These are phyloP conservation scores for Alfaro cultratus DNA, from an alignment of 2,797 vertebrate species.

Conservation along the genomic window DNA sequence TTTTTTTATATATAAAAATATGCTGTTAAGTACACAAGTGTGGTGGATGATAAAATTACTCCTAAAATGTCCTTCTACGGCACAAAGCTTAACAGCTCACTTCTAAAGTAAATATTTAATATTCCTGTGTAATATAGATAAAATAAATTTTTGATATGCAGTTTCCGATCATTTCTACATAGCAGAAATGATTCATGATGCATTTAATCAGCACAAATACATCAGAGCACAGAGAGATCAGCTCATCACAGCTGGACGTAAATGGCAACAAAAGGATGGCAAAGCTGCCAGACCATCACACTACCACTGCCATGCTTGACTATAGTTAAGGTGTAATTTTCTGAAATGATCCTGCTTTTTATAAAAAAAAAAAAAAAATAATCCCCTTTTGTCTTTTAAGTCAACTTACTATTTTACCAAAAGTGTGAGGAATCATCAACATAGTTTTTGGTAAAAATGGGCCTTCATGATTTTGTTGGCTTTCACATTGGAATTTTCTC, in stretches of 20 bases:
- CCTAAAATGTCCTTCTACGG: background rate
- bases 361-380: too few species aligned
- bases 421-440: background rate
- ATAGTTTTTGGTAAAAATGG: background rate
- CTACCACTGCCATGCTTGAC: background rate
- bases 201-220: background rate
- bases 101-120: slow-evolving; percentile 6
- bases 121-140: background rate
- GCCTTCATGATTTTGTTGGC: background rate
- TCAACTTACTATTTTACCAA: background rate
- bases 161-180: background rate
- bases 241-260: slow-evolving; percentile 3
- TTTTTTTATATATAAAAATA: background rate
- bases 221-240: background rate
- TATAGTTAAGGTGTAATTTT: background rate
- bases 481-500: background rate
- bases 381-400: background rate
- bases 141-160: background rate
- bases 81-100: background rate
- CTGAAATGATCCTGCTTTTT: background rate
- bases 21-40: background rate
- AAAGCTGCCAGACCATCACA: background rate
- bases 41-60: background rate
- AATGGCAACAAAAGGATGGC: slow-evolving; percentile 5
- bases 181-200: slow-evolving; percentile 6